Conservation (phyloP, 2,888 invertebrate species). For the Brachyptera putata region DNA sequence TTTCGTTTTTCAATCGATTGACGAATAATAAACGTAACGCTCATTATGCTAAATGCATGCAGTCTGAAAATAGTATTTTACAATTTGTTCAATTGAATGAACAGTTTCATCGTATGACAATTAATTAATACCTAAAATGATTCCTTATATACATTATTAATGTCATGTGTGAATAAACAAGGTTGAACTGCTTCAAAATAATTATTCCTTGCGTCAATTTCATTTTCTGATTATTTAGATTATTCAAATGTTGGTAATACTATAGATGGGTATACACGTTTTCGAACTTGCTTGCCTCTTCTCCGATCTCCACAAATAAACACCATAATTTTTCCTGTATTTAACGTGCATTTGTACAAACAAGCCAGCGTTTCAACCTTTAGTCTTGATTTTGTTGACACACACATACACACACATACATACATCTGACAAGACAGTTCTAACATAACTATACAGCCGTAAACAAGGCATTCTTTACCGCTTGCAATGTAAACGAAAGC, state of each 20-base stretch:
- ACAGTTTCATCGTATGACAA: no score
- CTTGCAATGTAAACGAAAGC: constrained; percentile 18
- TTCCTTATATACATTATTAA: no score
- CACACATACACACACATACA: background rate
- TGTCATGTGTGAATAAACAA: no score
- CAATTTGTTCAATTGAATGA: no score
- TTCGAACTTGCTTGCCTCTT: constrained; percentile 6
- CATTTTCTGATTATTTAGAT: background rate
- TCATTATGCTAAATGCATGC: no score
- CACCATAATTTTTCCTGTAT: constrained; percentile 18
- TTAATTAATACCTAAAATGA: no score
- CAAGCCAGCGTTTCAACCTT: background rate
- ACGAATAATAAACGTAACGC: no score
- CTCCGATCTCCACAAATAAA: constrained; percentile 23
- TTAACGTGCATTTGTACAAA: constrained; percentile 19
- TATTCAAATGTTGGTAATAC: constrained; percentile 11
- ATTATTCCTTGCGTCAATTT: no score
- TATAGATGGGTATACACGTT: background rate
- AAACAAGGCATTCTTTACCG: constrained; percentile 5
- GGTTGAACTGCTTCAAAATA: no score
- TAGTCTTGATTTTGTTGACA: constrained; percentile 18
- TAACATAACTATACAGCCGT: background rate
- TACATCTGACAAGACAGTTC: background rate
- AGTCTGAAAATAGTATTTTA: no score
- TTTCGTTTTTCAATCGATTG: no score